phyloP scores from a whole-genome alignment of 1,140 invertebrate genomes.

The Melitaea cinxia region DNA sequence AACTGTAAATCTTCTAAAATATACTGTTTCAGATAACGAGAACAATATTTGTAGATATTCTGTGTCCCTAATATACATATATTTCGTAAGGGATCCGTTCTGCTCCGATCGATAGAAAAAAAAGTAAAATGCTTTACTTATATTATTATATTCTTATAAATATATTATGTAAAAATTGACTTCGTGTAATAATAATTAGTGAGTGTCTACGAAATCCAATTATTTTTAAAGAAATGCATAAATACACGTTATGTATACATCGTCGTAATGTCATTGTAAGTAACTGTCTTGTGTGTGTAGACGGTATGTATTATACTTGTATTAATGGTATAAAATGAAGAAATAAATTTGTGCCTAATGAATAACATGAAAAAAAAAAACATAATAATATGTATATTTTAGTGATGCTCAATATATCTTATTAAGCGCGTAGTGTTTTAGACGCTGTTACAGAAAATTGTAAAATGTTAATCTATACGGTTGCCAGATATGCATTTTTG shows the following conservation, averaged over 20 bases:
- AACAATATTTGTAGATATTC: constrained; percentile 70
- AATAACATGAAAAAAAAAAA: constrained; percentile 63
- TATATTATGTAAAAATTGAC: constrained; percentile 77
- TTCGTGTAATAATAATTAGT: constrained; percentile 73
- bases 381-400: constrained; percentile 73
- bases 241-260: constrained; percentile 67
- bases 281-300: constrained; percentile 71
- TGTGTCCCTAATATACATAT: constrained; percentile 64
- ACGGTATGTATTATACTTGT: constrained; percentile 58
- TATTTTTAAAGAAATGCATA: constrained; percentile 70
- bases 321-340: constrained; percentile 57
- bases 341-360: constrained; percentile 79
- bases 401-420: constrained; percentile 77
- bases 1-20: constrained; percentile 63
- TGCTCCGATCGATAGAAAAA: constrained; percentile 60
- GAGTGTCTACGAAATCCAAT: constrained; percentile 77
- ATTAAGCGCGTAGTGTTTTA: constrained; percentile 75
- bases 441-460: constrained; percentile 62
- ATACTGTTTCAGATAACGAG: constrained; percentile 68
- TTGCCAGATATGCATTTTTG: constrained; percentile 75
- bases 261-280: constrained; percentile 59
- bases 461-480: constrained; percentile 58
- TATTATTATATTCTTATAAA: constrained; percentile 81
- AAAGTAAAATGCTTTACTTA: constrained; percentile 80
- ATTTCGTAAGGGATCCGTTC: constrained; percentile 67